A percentile compares a stretch with the other conserved stretches of the same genome.
phyloP scores from a whole-genome alignment of 2,797 vertebrate genomes.

The Macrochelys suwanniensis region DNA sequence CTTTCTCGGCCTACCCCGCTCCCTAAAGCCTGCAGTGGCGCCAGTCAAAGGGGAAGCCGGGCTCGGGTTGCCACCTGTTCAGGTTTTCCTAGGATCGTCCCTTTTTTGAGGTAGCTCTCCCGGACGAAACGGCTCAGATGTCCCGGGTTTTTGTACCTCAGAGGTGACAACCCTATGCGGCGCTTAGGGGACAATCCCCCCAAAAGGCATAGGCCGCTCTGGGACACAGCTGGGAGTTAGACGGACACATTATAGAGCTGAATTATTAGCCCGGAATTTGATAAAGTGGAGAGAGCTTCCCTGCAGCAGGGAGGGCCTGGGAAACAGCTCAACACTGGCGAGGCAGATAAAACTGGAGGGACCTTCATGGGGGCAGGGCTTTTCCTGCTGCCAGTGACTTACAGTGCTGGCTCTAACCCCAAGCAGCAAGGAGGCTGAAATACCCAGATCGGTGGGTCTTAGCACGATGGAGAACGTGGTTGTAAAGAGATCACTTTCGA shows the following conservation, averaged over 20 bases:
- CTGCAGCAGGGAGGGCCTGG: not conserved
- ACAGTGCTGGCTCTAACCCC: not conserved
- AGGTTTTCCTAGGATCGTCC: not conserved
- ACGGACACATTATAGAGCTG: not conserved
- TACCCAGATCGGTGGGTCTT: not conserved
- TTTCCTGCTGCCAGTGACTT: not conserved
- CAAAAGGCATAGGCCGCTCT: not conserved
- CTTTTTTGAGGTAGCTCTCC: not conserved
- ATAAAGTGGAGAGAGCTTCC: not conserved
- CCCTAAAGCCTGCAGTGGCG: not conserved
- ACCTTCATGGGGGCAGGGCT: not conserved
- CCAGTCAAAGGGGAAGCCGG: not conserved
- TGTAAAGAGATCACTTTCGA: not conserved
- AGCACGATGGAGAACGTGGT: not conserved
- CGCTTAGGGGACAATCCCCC: not conserved
- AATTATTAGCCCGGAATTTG: not conserved
- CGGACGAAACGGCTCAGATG: not conserved
- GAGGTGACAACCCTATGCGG: not conserved
- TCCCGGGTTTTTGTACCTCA: not conserved
- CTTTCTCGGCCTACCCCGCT: not conserved
- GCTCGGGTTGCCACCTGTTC: not conserved
- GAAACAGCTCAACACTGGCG: not conserved
- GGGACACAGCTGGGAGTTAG: not conserved
- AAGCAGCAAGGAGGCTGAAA: not conserved
- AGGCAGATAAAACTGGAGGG: not conserved